phyloP scores from a whole-genome alignment of 92 coral and sea anemone genomes.

The Virgularia gustaviana region DNA sequence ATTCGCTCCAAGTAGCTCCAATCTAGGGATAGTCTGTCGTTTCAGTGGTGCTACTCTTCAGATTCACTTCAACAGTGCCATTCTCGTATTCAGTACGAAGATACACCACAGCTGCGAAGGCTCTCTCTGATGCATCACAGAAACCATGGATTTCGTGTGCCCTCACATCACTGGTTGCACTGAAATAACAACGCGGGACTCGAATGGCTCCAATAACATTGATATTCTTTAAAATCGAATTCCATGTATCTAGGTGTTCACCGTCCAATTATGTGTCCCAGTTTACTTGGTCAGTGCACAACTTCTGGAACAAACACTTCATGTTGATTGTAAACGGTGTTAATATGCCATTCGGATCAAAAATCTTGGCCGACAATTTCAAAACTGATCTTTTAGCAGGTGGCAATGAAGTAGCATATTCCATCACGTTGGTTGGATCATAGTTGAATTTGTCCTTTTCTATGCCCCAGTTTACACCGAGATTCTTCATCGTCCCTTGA shows the following conservation, averaged over 20 bases:
- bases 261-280: conserved; percentile 30
- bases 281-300: conserved; percentile 13
- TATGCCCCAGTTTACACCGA: neutral
- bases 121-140: conserved; percentile 14
- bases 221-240: neutral
- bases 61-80: neutral
- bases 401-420: neutral
- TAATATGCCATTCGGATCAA: conserved; percentile 49
- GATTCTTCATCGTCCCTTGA: neutral
- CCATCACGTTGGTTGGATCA: neutral
- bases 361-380: neutral
- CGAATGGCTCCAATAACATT: conserved; percentile 26
- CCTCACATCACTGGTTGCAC: neutral
- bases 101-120: conserved; percentile 28
- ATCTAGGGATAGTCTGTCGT: conserved; percentile 22
- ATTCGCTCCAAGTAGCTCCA: conserved; percentile 31
- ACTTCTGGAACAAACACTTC: conserved; percentile 42
- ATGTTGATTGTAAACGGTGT: conserved; percentile 46
- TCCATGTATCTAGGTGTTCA: conserved; percentile 20
- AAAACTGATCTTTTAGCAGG: neutral
- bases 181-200: conserved; percentile 43
- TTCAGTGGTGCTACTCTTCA: conserved; percentile 31
- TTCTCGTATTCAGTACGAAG: conserved; percentile 28
- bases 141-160: neutral
- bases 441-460: neutral